Percentiles rank a stretch among this genome's conserved stretches.
phyloP scores from a whole-genome alignment of 2,888 invertebrate species.

The Rhopalosiphum nymphaeae region DNA sequence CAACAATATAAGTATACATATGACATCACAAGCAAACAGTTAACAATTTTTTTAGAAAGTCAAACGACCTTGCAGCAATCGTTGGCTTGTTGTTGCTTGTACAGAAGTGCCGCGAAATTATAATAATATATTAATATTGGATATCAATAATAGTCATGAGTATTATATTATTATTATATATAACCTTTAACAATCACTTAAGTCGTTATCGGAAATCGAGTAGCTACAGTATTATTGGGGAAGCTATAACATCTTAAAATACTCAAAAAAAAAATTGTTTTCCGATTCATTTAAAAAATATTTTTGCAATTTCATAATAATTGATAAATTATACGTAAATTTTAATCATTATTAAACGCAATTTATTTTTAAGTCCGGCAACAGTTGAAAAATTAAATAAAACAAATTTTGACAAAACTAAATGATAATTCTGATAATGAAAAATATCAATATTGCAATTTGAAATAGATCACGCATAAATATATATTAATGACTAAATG shows the following conservation, averaged over 20 bases:
- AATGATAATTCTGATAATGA: not conserved
- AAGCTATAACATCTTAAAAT: too few species aligned
- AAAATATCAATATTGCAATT: not conserved
- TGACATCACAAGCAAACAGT: not conserved
- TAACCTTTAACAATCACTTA: too few species aligned
- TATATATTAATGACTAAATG: too few species aligned
- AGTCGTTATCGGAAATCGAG: not conserved
- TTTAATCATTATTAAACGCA: too few species aligned
- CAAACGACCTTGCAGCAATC: not conserved
- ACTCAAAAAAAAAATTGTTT: not conserved
- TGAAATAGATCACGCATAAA: too few species aligned
- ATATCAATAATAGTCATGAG: not conserved
- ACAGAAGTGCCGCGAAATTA: not conserved
- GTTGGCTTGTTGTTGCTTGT: not conserved
- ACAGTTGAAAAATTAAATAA: not conserved
- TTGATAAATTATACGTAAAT: too few species aligned
- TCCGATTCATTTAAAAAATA: not conserved
- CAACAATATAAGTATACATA: not conserved
- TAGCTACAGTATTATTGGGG: too few species aligned
- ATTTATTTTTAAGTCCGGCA: too few species aligned
- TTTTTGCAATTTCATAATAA: not conserved
- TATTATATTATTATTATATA: not conserved
- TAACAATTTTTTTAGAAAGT: conserved; percentile 23
- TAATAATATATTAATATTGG: not conserved
- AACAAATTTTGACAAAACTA: not conserved